These are phyloP conservation scores for Carabus problematicus DNA, from an alignment of 2,888 invertebrate genomes.

Conservation along the genomic window DNA sequence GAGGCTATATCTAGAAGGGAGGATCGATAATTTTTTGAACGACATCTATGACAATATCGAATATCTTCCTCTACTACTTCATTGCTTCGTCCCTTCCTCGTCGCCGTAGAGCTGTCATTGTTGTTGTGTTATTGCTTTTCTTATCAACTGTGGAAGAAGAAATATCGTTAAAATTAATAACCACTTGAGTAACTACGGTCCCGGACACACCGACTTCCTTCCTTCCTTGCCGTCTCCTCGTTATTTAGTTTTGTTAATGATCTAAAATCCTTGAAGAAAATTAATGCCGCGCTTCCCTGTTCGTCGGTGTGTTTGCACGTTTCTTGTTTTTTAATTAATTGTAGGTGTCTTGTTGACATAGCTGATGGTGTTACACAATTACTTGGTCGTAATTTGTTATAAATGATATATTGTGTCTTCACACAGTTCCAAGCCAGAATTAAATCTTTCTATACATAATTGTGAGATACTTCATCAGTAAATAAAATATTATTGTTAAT, in stretches of 20 bases:
- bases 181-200: conserved; percentile 34
- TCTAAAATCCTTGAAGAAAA: conserved; percentile 42
- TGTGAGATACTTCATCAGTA: too few species aligned
- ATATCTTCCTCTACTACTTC: too few species aligned
- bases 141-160: conserved; percentile 25
- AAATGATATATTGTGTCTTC: conserved; percentile 5
- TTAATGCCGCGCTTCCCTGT: conserved; percentile 36
- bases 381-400: conserved; percentile 13
- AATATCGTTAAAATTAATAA: conserved; percentile 44
- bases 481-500: too few species aligned
- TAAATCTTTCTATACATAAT: too few species aligned
- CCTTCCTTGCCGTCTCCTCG: conserved; percentile 23
- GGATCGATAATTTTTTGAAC: too few species aligned
- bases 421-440: too few species aligned
- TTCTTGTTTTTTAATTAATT: conserved; percentile 43
- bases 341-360: conserved; percentile 43
- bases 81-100: too few species aligned
- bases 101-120: too few species aligned
- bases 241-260: conserved; percentile 42
- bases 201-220: conserved; percentile 19
- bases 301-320: conserved; percentile 37
- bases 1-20: too few species aligned
- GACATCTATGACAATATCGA: too few species aligned
- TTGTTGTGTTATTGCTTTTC: too few species aligned
- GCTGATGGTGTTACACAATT: conserved; percentile 34